These are phyloP conservation scores for Struthidea cinerea DNA, from an alignment of 2,113 vertebrate species.

Conservation along the genomic window DNA sequence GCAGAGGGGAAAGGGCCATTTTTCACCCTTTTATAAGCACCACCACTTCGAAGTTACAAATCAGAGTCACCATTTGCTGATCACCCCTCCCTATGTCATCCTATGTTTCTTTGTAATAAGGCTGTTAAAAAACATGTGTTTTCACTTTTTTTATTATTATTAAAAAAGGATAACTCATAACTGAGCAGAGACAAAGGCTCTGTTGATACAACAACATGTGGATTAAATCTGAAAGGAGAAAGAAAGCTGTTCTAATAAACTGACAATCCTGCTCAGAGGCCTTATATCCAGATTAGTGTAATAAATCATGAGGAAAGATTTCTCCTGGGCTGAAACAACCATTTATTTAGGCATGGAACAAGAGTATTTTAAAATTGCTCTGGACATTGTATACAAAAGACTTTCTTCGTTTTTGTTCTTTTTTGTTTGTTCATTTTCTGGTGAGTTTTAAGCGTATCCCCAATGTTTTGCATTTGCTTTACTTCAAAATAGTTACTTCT, in stretches of 20 bases:
- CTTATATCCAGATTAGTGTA: conserved; percentile 23
- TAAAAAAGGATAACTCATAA: conserved; percentile 5
- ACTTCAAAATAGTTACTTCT: neutral
- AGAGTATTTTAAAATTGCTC: neutral
- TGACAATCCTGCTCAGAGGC: conserved; percentile 23
- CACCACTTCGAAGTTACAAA: neutral
- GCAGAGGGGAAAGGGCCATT: neutral
- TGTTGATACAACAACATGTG: conserved; percentile 55
- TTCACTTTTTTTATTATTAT: neutral
- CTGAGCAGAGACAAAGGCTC: conserved; percentile 31
- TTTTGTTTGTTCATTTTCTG: neutral
- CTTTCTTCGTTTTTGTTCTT: neutral
- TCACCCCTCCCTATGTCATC: neutral
- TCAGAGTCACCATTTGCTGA: neutral
- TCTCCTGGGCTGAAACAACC: neutral
- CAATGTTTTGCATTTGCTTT: neutral
- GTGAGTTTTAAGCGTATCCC: neutral
- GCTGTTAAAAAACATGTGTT: neutral
- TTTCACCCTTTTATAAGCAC: neutral
- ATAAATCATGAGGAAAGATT: conserved; percentile 50
- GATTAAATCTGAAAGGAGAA: conserved; percentile 62
- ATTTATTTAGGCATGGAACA: conserved; percentile 13
- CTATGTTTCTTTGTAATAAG: neutral
- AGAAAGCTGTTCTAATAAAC: conserved; percentile 26
- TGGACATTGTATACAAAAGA: neutral